These are phyloP conservation scores for Cynoglossus semilaevis DNA, from an alignment of 2,113 vertebrate species.

Conservation along the genomic window DNA sequence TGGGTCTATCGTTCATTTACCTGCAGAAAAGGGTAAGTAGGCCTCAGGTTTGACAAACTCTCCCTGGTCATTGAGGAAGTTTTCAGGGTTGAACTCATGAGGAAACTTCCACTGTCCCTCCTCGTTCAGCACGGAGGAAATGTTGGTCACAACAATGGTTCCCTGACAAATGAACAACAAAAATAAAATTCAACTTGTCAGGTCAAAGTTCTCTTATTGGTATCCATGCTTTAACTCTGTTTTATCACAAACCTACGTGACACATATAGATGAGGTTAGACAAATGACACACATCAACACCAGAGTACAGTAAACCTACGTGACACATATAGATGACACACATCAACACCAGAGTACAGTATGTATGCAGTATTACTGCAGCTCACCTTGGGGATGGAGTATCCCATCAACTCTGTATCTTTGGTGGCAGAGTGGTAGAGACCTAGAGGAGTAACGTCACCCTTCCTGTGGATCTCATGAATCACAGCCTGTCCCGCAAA, in stretches of 20 bases:
- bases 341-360: too few species aligned
- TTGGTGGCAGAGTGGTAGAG: slow-evolving; percentile 39
- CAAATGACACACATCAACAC: too few species aligned
- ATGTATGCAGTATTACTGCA: not conserved
- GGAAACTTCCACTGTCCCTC: slow-evolving; percentile 66
- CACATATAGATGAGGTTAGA: too few species aligned
- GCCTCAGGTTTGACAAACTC: slow-evolving; percentile 62
- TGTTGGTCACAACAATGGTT: slow-evolving; percentile 58
- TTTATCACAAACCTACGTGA: too few species aligned
- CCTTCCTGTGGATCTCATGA: slow-evolving; percentile 55
- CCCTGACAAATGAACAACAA: slow-evolving; percentile 37
- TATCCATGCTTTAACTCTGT: not conserved
- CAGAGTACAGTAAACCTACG: too few species aligned
- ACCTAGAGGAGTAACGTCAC: slow-evolving; percentile 35
- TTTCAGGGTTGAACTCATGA: slow-evolving; percentile 59
- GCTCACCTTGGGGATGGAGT: slow-evolving; percentile 54
- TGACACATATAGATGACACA: not conserved
- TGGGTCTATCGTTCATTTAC: not conserved
- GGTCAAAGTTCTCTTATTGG: too few species aligned
- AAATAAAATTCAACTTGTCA: too few species aligned
- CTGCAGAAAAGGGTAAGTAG: slow-evolving; percentile 55
- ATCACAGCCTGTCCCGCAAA: slow-evolving; percentile 34
- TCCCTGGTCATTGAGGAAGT: slow-evolving; percentile 65
- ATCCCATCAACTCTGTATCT: slow-evolving; percentile 52
- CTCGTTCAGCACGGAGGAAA: slow-evolving; percentile 50